Evolutionary conservation across 2,113 vertebrate genomes (phyloP).

Genomic region (Catharus bicknelli): DNA sequence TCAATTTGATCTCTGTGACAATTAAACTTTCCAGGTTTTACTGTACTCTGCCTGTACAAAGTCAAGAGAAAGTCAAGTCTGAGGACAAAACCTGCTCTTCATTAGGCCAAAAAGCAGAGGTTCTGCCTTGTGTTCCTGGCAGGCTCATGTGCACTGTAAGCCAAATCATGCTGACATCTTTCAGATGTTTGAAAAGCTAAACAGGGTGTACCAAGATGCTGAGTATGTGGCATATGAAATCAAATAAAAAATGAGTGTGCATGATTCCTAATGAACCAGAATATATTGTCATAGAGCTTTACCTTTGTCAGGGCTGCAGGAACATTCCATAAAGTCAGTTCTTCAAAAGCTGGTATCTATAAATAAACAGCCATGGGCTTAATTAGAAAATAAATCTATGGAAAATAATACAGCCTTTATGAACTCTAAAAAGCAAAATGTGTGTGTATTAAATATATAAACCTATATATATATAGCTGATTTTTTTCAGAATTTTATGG

Average conservation of each 20-base stretch:
- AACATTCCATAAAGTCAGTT: neutral
- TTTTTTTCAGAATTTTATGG: neutral
- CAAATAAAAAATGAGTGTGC: neutral
- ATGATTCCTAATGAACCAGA: neutral
- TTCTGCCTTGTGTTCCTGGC: neutral
- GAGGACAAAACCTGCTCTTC: neutral
- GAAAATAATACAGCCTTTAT: neutral
- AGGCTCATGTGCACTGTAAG: neutral
- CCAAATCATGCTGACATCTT: neutral
- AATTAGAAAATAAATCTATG: conserved; percentile 9
- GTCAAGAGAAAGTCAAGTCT: neutral
- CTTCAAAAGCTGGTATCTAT: neutral
- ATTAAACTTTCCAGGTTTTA: neutral
- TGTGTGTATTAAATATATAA: neutral
- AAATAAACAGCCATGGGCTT: neutral
- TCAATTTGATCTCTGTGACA: neutral
- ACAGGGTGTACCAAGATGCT: neutral
- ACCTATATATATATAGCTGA: neutral
- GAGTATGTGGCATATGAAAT: neutral
- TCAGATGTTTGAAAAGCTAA: neutral
- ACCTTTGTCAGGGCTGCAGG: neutral
- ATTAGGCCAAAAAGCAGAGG: neutral
- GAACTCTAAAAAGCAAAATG: neutral
- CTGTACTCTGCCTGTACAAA: neutral
- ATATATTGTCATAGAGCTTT: neutral